Conservation (phyloP, 1,140 invertebrate genomes). For the Rhynchophorus ferrugineus region DNA sequence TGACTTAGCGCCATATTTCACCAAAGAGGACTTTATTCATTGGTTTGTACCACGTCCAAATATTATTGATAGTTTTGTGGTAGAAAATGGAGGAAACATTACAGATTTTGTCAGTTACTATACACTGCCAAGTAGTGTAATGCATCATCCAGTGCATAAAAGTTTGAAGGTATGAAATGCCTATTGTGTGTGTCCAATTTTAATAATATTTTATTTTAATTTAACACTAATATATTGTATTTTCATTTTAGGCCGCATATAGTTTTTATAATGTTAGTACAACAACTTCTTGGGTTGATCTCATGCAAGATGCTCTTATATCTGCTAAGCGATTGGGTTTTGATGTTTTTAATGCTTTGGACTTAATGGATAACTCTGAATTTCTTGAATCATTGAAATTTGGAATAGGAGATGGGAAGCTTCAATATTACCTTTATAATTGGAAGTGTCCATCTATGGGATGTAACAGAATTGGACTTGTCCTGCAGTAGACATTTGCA, state of each 20-base stretch:
- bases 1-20: slow-evolving; percentile 85
- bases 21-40: slow-evolving; percentile 88
- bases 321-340: slow-evolving; percentile 94
- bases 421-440: slow-evolving; percentile 99
- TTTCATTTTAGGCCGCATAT: slow-evolving; percentile 69
- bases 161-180: slow-evolving; percentile 55
- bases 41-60: slow-evolving; percentile 89
- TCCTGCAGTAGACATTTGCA: slow-evolving; percentile 55
- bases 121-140: slow-evolving; percentile 95
- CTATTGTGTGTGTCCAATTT: background rate
- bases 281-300: slow-evolving; percentile 71
- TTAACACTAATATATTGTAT: too few species aligned
- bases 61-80: slow-evolving; percentile 93
- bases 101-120: slow-evolving; percentile 98
- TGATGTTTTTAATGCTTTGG: slow-evolving; percentile 98
- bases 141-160: slow-evolving; percentile 96
- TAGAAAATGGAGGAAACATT: slow-evolving; percentile 74
- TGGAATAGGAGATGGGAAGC: slow-evolving; percentile 97
- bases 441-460: slow-evolving; percentile 94
- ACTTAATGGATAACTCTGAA: slow-evolving; percentile 97
- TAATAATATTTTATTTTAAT: slow-evolving; percentile 1
- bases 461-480: slow-evolving; percentile 71
- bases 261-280: slow-evolving; percentile 97
- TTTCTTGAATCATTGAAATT: slow-evolving; percentile 96
- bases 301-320: slow-evolving; percentile 95